phyloP scores from a whole-genome alignment of 2,113 vertebrate genomes.

The Phoxinus phoxinus region DNA sequence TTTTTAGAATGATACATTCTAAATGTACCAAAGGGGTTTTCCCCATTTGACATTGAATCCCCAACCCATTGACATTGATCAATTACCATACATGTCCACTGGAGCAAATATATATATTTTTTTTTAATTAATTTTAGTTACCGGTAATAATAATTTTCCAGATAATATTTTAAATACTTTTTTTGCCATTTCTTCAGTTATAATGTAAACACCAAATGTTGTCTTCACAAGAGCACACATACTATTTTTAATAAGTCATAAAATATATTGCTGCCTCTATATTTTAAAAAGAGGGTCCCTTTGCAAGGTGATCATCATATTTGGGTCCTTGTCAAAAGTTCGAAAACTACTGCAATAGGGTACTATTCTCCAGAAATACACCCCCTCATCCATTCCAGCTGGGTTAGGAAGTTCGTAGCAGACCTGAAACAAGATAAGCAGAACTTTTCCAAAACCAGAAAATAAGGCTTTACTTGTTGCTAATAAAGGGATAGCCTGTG shows the following conservation, averaged over 20 bases:
- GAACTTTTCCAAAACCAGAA: background rate
- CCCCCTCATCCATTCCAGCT: background rate
- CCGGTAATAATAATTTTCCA: too few relatives aligned
- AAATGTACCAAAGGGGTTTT: too few relatives aligned
- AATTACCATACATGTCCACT: too few relatives aligned
- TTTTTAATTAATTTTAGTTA: background rate
- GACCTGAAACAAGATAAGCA: background rate
- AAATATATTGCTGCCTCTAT: background rate
- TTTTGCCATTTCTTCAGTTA: background rate
- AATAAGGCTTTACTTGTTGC: constrained; percentile 22
- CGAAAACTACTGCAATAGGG: too few relatives aligned
- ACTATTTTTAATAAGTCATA: background rate
- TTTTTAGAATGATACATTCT: too few relatives aligned
- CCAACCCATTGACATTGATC: too few relatives aligned
- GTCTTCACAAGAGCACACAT: background rate
- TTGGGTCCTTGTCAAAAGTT: too few relatives aligned
- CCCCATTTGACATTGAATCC: too few relatives aligned
- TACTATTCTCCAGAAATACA: too few relatives aligned
- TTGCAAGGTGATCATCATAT: too few relatives aligned
- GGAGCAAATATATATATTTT: background rate
- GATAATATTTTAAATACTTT: background rate
- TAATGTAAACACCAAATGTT: background rate
- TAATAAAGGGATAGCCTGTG: constrained; percentile 2
- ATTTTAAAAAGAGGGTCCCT: background rate
- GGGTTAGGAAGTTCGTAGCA: background rate